Base-by-base conservation (phyloP, 1,140 invertebrate species). In the Apolygus lucorum region DNA sequence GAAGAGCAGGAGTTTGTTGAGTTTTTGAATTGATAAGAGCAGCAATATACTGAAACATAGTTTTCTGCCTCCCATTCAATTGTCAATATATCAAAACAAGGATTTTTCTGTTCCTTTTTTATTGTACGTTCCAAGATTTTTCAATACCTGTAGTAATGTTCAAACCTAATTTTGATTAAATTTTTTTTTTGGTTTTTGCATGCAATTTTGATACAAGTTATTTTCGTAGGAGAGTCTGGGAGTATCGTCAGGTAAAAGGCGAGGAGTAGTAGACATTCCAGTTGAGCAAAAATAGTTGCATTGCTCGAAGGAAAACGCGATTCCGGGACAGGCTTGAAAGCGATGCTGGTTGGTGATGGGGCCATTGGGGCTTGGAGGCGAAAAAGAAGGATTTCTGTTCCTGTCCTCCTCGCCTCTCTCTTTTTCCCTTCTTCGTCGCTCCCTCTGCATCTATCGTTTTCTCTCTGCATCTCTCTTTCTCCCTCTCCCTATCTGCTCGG, bases 271-370 rank as follows among this genome's bases (percentile, higher is more conserved):
- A 42, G 17, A 42, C 34, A 4, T 42, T 42, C 34, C 4, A 42
- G 17, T 17, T 17, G 34, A 42, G 4, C 34, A 4, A 42, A 42
- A 4, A 42, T 42, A 4, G 34, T 42, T 17, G 34, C 4, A 17
- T 42, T 17, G 34, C 34, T 42, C 4, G 4, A 42, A 42, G 34
- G 17, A 17, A 42, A 42, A 42, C 17, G 34, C 17, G 34, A 42
- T 42, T 42, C 34, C 4, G 17, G 34, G 34, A 59, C 54, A 24
- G 22, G 54, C 17, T 49, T 49, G 34, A 59, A 59, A 59, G 54
- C 54, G 54, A 59, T 24, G 54, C 13, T 59, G 54, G 54, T 49
- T 49, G 34, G 54, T 59, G 54, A 59, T 59, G 54, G 22, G 54
- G 54, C 54, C 54, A 59, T 59, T 59, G 54, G 54, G 54, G 54